Conservation (phyloP, 2,797 vertebrate genomes). For the Trichosurus vulpecula region DNA sequence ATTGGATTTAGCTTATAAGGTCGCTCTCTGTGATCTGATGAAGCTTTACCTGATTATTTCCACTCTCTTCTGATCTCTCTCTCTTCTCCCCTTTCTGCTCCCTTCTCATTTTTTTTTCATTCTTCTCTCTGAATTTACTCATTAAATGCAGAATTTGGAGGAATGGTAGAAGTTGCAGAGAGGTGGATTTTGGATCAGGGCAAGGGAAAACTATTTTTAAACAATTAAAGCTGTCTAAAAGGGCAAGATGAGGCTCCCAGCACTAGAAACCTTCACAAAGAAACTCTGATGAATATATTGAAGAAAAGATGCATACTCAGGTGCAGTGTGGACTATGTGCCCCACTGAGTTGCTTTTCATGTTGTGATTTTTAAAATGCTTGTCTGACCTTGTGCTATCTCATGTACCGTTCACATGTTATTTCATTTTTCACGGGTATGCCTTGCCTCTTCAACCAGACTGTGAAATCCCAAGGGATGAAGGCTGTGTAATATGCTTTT, state of each 20-base stretch:
- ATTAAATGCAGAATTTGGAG: neutral
- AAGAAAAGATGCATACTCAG: neutral
- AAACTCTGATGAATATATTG: neutral
- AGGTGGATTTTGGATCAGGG: neutral
- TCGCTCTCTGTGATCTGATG: neutral
- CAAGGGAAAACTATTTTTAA: neutral
- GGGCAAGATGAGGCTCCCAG: neutral
- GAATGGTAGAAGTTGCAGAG: neutral
- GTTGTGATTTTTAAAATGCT: neutral
- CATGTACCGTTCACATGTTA: neutral
- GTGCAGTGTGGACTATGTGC: neutral
- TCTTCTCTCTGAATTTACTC: neutral
- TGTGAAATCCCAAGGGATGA: neutral
- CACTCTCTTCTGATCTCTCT: neutral
- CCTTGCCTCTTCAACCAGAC: neutral
- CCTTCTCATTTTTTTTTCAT: neutral
- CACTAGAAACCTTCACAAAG: neutral
- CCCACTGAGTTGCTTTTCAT: neutral
- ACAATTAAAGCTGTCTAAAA: neutral
- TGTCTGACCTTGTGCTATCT: neutral
- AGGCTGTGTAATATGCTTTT: neutral
- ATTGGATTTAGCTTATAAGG: neutral
- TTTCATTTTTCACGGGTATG: neutral
- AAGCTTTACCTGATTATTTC: neutral
- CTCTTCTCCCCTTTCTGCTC: neutral